Base-by-base conservation (phyloP, 2,113 vertebrate genomes). In the Nannobrachium achirus region DNA sequence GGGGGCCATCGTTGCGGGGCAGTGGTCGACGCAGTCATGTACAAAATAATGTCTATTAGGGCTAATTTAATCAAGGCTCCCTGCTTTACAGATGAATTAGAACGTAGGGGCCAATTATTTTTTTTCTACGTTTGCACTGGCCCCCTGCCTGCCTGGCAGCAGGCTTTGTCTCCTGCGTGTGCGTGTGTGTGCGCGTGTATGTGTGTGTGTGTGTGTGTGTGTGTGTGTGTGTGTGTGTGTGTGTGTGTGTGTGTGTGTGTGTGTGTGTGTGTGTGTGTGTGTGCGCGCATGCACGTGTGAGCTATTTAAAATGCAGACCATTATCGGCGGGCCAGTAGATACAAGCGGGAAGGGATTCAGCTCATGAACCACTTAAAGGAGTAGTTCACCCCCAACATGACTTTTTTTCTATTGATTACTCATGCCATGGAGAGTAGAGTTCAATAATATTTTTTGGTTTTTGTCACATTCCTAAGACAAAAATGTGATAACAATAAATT, bases 41-140 rank as follows among this genome's bases (percentile, higher is more conserved):
- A 96, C 94, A 94, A 95, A 96, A 96, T 93, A 93, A 94, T 93
- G 94, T 95, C 95, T 95, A 97, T 97, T 96, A 96, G 95, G 93
- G 80, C 94, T 98, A 95, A 98, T 98, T 96, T 95, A 97, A 98
- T 98, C 96, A 97, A 94, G 78, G 92, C 72, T 79, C 93, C 94
- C 93, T 95, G 1, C 6, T 88, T 95, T 95, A 93, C 95, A 96
- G 95, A 96, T 95, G 94, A 95, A 95, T 95, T 95, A 95, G 93
- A 94, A 94, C 92, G 93, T 92, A 92, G 94, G 92, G 93, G 94
- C 94, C 95, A 97, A 97, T 98, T 97, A 97, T 94, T 96, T 93
- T 94, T 96, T 93, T 85, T 42, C 91, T 91, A 92, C 91, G 85
- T 94, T 94, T 76, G 86, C 91, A 81, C 92, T 73, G 78, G 80